These are phyloP conservation scores for Mirza zaza DNA, from an alignment of 2,113 vertebrate genomes.

Conservation along the genomic window DNA sequence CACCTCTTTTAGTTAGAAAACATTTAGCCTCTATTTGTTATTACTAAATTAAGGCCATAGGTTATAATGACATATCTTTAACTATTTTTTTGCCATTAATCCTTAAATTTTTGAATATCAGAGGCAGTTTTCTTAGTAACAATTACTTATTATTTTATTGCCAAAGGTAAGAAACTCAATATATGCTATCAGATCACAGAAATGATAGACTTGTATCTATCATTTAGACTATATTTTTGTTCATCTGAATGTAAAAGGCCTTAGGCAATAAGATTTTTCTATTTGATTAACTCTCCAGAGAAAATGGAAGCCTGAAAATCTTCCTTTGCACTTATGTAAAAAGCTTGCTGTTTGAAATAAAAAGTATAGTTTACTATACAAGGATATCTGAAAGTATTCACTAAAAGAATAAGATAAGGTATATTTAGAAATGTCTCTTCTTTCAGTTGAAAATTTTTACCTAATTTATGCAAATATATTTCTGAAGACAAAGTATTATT, in stretches of 20 bases:
- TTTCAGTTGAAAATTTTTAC: neutral
- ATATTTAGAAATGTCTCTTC: neutral
- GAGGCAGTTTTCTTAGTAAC: neutral
- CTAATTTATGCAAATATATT: conserved; percentile 9
- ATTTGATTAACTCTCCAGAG: conserved; percentile 50
- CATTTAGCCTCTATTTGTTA: neutral
- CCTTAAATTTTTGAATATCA: neutral
- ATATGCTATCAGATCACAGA: conserved; percentile 35
- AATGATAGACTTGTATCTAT: conserved; percentile 19
- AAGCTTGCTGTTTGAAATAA: conserved; percentile 11
- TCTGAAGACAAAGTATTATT: neutral
- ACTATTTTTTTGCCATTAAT: neutral
- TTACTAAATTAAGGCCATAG: neutral
- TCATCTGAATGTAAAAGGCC: conserved; percentile 19
- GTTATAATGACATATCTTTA: neutral
- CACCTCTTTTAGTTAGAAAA: neutral
- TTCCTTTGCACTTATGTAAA: neutral
- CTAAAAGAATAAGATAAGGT: conserved; percentile 37
- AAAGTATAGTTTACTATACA: conserved; percentile 43
- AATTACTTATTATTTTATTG: conserved; percentile 17
- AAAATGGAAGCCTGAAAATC: conserved; percentile 25
- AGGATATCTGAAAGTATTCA: conserved; percentile 42
- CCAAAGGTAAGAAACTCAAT: conserved; percentile 1
- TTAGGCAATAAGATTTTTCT: conserved; percentile 42
- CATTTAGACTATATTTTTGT: conserved; percentile 44